Evolutionary conservation across 2,113 vertebrate species (phyloP), one percentile per base, ranked within the genome.

Genomic region (Pedetes capensis): DNA sequence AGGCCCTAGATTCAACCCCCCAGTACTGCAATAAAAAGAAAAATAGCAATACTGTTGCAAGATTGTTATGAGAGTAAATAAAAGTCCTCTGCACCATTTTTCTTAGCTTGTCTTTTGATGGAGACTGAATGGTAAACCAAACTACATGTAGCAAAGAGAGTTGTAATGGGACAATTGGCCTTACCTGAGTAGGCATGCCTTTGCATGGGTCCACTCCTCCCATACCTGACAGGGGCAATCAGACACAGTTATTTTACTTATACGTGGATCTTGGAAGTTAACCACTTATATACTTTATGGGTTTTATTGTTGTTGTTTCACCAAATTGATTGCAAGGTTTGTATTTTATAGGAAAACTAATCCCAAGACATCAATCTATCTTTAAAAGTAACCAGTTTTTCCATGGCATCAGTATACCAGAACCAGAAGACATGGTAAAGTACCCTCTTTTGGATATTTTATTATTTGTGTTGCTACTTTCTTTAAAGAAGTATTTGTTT

Each of bases 361-460:
- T 98, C 98, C 99, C 99, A 91, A 98, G 99, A 84, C 99, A 99
- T 97, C 99, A 99, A 96, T 99, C 99, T 92, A 99, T 99, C 76
- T 99, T 99, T 98, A 99, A 99, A 98, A 99, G 98, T 96, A 99
- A 99, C 98, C 99, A 99, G 90, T 99, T 99, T 98, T 99, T 99
- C 98, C 99, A 98, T 1, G 99, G 99, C 34, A 98, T 99, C 37
- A 99, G 99, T 94, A 99, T 99, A 96, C 99, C 99, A 1, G 99
- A 99, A 96, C 99, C 99, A 0, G 98, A 99, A 75, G 99, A 98
- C 96, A 99, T 98, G 99, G 99, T 99, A 98, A 98, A 9, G 0
- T 44, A 32, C 74, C 92, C 12, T 10, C 1, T 39, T 78, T 32
- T 7, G 29, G 20, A 11, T 55, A 34, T 37, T 72, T 87, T 61